A percentile compares a stretch with the other conserved stretches of the same genome.
These are phyloP conservation scores for Oreochromis aureus DNA, from an alignment of 2,113 vertebrate species.

Conservation along the genomic window DNA sequence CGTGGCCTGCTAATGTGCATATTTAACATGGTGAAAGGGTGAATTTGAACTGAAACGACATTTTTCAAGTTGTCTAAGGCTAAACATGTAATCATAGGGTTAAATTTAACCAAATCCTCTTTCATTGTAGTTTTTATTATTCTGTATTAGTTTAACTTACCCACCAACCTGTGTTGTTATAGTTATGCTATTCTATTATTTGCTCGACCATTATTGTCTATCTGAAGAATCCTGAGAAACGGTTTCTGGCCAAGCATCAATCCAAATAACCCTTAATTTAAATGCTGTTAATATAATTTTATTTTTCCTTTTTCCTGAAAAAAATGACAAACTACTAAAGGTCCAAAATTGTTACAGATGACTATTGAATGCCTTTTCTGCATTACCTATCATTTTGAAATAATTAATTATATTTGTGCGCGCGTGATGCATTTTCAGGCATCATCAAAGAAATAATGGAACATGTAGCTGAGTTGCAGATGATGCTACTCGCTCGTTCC, in stretches of 20 bases:
- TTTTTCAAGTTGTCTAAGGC: background rate
- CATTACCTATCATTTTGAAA: background rate
- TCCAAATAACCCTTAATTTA: background rate
- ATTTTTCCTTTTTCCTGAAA: background rate
- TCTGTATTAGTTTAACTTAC: background rate
- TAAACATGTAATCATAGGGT: background rate
- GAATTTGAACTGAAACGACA: background rate
- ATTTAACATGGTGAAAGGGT: background rate
- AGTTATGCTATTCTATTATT: background rate
- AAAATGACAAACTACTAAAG: background rate
- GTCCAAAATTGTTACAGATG: background rate
- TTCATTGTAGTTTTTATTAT: background rate
- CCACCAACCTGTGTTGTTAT: background rate
- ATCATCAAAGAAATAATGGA: background rate
- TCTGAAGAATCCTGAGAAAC: background rate
- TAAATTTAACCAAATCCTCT: background rate
- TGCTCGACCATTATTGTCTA: background rate
- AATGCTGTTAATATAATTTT: background rate
- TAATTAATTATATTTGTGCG: background rate
- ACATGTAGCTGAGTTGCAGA: background rate
- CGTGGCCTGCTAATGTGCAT: background rate
- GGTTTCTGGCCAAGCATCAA: background rate
- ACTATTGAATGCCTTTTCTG: background rate
- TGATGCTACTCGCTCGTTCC: background rate
- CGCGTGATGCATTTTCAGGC: background rate